Percentiles rank a stretch among this genome's conserved stretches.
These are phyloP conservation scores for Lordiphosa mommai DNA, from an alignment of 1,140 invertebrate genomes.

Conservation along the genomic window DNA sequence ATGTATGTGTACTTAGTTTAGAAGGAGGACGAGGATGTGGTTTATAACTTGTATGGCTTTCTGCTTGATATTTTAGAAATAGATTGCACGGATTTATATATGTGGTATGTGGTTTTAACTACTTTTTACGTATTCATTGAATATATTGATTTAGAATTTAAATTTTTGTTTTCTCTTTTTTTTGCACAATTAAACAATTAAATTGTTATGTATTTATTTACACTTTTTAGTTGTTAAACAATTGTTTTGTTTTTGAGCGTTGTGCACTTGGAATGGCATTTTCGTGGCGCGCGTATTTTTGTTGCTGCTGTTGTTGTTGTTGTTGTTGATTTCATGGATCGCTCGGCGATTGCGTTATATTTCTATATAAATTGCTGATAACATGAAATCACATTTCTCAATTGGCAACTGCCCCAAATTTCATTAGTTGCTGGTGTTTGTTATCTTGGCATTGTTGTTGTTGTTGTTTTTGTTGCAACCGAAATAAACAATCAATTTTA, in stretches of 20 bases:
- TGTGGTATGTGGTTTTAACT: constrained; percentile 47
- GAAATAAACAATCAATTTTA: constrained; percentile 78
- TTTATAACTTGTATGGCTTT: constrained; percentile 41
- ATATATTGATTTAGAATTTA: constrained; percentile 53
- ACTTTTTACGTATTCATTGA: constrained; percentile 55
- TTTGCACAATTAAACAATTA: constrained; percentile 64
- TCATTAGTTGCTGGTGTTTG: constrained; percentile 59
- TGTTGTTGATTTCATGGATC: constrained; percentile 24
- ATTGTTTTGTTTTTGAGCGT: constrained; percentile 33
- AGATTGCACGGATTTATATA: constrained; percentile 75
- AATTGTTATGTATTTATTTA: constrained; percentile 58
- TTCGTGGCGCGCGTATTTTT: constrained; percentile 41
- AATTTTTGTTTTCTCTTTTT: constrained; percentile 23
- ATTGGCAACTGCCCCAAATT: constrained; percentile 77
- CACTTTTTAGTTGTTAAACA: constrained; percentile 33
- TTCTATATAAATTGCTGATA: constrained; percentile 40
- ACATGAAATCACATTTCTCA: constrained; percentile 72
- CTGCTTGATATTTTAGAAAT: constrained; percentile 70
- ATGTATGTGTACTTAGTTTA: constrained; percentile 1
- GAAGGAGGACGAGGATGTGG: no score
- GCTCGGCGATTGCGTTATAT: constrained; percentile 14
- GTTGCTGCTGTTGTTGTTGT: constrained; percentile 22
- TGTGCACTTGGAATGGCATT: constrained; percentile 56
- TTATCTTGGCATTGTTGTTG: constrained; percentile 30
- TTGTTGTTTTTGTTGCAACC: constrained; percentile 55